These are phyloP conservation scores for Chaetura pelagica DNA, from an alignment of 2,113 vertebrate genomes.

Conservation along the genomic window DNA sequence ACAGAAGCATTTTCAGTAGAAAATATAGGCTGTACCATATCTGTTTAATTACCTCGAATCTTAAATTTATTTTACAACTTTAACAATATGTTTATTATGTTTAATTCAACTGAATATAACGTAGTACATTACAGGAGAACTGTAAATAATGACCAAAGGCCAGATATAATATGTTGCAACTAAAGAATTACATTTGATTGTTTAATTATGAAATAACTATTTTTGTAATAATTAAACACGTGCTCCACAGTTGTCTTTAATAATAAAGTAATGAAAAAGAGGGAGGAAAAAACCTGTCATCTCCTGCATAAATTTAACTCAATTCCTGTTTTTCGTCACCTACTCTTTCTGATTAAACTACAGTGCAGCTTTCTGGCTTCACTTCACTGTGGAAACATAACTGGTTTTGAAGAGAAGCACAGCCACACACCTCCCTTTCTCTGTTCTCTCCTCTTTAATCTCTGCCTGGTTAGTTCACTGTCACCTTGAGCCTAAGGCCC, in stretches of 20 bases:
- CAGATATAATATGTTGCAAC: background rate
- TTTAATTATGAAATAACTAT: background rate
- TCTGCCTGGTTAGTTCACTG: background rate
- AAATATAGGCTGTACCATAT: background rate
- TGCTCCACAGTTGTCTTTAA: background rate
- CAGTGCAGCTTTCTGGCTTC: background rate
- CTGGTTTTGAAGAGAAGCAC: background rate
- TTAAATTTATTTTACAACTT: background rate
- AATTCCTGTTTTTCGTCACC: background rate
- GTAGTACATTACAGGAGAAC: background rate
- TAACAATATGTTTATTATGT: background rate
- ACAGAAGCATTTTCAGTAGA: background rate
- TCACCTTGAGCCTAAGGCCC: background rate
- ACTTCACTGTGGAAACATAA: background rate
- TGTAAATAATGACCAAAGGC: background rate
- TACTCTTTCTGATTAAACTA: background rate
- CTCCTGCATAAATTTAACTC: background rate
- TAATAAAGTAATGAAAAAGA: background rate
- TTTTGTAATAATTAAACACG: background rate
- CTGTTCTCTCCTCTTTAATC: background rate
- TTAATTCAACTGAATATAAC: background rate
- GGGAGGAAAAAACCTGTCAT: background rate
- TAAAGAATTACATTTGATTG: background rate
- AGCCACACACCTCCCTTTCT: background rate
- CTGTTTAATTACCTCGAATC: background rate